These are phyloP conservation scores for Torymus tubicola DNA, from an alignment of 2,888 invertebrate species.

Conservation along the genomic window DNA sequence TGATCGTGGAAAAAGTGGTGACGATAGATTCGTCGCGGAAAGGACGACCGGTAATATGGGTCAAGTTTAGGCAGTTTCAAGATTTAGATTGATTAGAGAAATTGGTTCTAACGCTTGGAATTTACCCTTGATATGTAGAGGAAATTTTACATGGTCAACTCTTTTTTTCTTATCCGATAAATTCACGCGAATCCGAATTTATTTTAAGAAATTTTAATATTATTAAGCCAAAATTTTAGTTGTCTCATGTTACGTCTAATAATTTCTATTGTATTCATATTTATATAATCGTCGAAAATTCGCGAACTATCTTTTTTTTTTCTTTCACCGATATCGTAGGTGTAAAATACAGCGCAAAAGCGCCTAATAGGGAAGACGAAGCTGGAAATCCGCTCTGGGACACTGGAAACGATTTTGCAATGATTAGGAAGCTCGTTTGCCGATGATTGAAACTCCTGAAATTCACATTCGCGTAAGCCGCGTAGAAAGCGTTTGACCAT, in stretches of 20 bases:
- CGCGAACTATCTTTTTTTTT: too few relatives aligned
- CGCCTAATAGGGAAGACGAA: not conserved
- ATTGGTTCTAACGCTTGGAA: not conserved
- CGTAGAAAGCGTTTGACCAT: conserved; percentile 11
- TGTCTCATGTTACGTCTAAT: too few relatives aligned
- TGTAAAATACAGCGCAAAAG: not conserved
- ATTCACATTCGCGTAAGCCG: conserved; percentile 9
- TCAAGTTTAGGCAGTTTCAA: not conserved
- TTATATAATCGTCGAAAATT: too few relatives aligned
- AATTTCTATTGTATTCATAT: too few relatives aligned
- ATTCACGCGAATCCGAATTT: too few relatives aligned
- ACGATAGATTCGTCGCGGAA: not conserved
- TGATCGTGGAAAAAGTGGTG: too few relatives aligned
- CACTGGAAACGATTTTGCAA: not conserved
- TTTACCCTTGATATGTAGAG: too few relatives aligned
- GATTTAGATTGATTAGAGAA: not conserved
- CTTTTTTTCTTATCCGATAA: too few relatives aligned
- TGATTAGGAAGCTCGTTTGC: conserved; percentile 2
- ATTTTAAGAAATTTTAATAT: too few relatives aligned
- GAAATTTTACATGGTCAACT: too few relatives aligned
- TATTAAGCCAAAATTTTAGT: too few relatives aligned
- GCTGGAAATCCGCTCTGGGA: not conserved
- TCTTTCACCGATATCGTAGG: too few relatives aligned
- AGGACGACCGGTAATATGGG: conserved; percentile 1
- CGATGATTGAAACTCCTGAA: conserved; percentile 2